These are phyloP conservation scores for Argopecten irradians DNA, from an alignment of 1,140 invertebrate genomes.

Conservation along the genomic window DNA sequence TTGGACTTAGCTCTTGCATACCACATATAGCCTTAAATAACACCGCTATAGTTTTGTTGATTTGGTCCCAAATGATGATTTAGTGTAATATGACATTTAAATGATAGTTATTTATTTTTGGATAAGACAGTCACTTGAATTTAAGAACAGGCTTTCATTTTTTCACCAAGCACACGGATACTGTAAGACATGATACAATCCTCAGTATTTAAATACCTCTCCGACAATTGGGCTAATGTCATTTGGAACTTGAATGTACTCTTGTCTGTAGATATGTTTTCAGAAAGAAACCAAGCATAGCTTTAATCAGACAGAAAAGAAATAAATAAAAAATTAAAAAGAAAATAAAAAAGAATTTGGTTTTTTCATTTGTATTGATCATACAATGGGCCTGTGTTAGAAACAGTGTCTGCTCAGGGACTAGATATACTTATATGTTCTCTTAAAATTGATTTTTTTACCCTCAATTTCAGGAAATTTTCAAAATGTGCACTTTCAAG, in stretches of 20 bases:
- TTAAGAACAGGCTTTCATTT: not conserved
- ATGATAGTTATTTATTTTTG: too few species aligned
- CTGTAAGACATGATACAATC: too few species aligned
- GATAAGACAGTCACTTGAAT: not conserved
- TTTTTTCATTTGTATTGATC: conserved; percentile 5
- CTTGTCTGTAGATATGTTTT: not conserved
- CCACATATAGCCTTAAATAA: too few species aligned
- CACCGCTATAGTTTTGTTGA: too few species aligned
- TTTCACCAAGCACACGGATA: not conserved
- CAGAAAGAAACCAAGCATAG: too few species aligned
- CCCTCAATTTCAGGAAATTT: not conserved
- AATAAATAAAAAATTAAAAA: not conserved
- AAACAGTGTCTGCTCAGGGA: conserved; percentile 1
- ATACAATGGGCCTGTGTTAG: not conserved
- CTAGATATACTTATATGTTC: conserved; percentile 10
- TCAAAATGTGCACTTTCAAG: conserved; percentile 17
- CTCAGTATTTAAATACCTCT: not conserved
- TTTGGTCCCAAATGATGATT: too few species aligned
- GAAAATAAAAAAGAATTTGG: not conserved
- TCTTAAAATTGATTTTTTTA: conserved; percentile 13
- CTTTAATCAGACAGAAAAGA: not conserved
- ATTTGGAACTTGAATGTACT: not conserved
- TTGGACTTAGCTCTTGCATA: too few species aligned
- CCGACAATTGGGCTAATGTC: not conserved
- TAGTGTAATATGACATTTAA: too few species aligned